Conservation (phyloP, 1,140 invertebrate genomes). For the Pseudomyrmex pallidus region DNA sequence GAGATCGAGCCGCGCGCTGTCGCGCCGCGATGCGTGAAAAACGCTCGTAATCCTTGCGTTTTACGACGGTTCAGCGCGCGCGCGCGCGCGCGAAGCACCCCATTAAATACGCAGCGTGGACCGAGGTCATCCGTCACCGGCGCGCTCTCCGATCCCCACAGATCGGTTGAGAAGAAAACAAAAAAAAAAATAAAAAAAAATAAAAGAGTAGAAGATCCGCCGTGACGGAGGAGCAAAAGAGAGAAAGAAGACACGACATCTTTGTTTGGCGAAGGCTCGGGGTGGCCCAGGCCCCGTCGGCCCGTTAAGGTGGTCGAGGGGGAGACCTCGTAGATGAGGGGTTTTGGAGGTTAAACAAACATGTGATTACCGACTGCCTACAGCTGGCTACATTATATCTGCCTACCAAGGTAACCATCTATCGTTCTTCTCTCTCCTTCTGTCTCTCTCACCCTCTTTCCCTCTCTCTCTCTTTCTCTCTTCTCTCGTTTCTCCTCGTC, state of each 20-base stretch:
- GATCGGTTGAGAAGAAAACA: background rate
- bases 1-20: background rate
- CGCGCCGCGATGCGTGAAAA: conserved; percentile 65
- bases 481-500: conserved; percentile 36
- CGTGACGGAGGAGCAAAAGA: conserved; percentile 59
- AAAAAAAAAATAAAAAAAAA: background rate
- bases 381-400: conserved; percentile 85
- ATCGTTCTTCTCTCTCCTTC: conserved; percentile 29
- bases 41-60: conserved; percentile 56
- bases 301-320: conserved; percentile 77
- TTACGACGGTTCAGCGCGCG: conserved; percentile 75
- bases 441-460: conserved; percentile 18
- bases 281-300: conserved; percentile 80
- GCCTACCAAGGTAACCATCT: conserved; percentile 80
- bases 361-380: conserved; percentile 85
- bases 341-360: conserved; percentile 86
- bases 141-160: conserved; percentile 35
- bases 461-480: conserved; percentile 47
- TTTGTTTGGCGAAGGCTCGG: conserved; percentile 81
- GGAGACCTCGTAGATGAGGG: conserved; percentile 82
- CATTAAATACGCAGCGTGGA: conserved; percentile 79
- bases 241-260: conserved; percentile 77
- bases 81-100: conserved; percentile 79
- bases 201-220: background rate
- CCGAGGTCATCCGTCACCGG: conserved; percentile 81